A percentile compares a stretch with the other conserved stretches of the same genome.
These are phyloP conservation scores for Ctenicera cuprea DNA, from an alignment of 2,888 invertebrate genomes.

Conservation along the genomic window DNA sequence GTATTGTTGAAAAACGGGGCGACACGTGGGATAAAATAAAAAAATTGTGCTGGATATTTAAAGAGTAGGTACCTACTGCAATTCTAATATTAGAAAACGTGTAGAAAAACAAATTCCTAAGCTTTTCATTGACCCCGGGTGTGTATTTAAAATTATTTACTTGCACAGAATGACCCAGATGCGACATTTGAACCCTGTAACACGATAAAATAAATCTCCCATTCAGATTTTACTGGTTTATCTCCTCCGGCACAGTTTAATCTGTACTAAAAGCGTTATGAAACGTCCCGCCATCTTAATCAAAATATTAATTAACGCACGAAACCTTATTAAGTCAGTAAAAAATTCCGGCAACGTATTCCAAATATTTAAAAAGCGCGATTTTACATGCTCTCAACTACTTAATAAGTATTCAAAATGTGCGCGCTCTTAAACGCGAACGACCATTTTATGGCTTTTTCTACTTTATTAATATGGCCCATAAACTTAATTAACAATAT, in stretches of 20 bases:
- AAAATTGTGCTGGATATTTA: conserved; percentile 27
- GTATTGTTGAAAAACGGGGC: neutral
- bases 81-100: conserved; percentile 32
- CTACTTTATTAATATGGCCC: conserved; percentile 31
- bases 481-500: conserved; percentile 37
- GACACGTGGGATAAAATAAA: conserved; percentile 27
- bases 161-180: conserved; percentile 19
- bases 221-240: neutral
- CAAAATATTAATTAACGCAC: conserved; percentile 21
- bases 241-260: conserved; percentile 7
- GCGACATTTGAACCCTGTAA: conserved; percentile 12
- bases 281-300: conserved; percentile 23
- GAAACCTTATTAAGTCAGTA: conserved; percentile 10
- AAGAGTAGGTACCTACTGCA: conserved; percentile 22
- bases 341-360: conserved; percentile 28
- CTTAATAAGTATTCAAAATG: conserved; percentile 39
- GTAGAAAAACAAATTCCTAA: conserved; percentile 39
- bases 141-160: conserved; percentile 21
- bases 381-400: conserved; percentile 22
- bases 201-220: conserved; percentile 5
- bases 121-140: conserved; percentile 37
- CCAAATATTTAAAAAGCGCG: conserved; percentile 44
- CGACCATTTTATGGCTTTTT: conserved; percentile 31
- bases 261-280: neutral
- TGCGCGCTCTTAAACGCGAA: conserved; percentile 29